phyloP scores from a whole-genome alignment of 2,888 invertebrate genomes.

The Tenthredo mesomela region DNA sequence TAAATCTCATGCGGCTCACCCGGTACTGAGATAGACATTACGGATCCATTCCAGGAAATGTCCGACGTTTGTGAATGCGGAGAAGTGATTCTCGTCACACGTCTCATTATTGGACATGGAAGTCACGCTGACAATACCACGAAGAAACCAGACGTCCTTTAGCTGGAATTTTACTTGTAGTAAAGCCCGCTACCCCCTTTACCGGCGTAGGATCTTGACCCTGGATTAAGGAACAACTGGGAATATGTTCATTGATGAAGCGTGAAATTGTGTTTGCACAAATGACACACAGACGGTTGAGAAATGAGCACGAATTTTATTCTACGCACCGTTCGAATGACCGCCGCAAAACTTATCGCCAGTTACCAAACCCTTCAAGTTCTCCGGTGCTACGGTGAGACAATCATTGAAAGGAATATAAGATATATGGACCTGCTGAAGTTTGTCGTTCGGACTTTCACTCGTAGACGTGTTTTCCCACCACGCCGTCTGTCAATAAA shows the following conservation, averaged over 20 bases:
- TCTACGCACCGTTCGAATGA: conserved; percentile 61
- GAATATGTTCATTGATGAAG: not conserved
- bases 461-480: conserved; percentile 64
- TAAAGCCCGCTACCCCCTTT: conserved; percentile 65
- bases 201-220: conserved; percentile 65
- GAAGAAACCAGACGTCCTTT: conserved; percentile 62
- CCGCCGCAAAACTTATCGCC: conserved; percentile 68
- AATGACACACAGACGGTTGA: too few species aligned
- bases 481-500: conserved; percentile 61
- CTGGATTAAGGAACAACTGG: conserved; percentile 43
- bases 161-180: too few species aligned
- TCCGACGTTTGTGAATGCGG: conserved; percentile 61
- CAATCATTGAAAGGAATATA: conserved; percentile 64
- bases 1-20: not conserved
- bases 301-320: not conserved
- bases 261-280: not conserved
- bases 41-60: conserved; percentile 63
- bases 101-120: conserved; percentile 54
- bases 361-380: conserved; percentile 65
- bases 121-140: conserved; percentile 64
- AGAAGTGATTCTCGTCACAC: conserved; percentile 61
- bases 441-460: conserved; percentile 58
- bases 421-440: conserved; percentile 63
- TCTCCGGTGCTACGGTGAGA: conserved; percentile 58
- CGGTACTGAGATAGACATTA: conserved; percentile 54